These are phyloP conservation scores for Parasteatoda lunata DNA, from an alignment of 2,888 invertebrate genomes.

Conservation along the genomic window DNA sequence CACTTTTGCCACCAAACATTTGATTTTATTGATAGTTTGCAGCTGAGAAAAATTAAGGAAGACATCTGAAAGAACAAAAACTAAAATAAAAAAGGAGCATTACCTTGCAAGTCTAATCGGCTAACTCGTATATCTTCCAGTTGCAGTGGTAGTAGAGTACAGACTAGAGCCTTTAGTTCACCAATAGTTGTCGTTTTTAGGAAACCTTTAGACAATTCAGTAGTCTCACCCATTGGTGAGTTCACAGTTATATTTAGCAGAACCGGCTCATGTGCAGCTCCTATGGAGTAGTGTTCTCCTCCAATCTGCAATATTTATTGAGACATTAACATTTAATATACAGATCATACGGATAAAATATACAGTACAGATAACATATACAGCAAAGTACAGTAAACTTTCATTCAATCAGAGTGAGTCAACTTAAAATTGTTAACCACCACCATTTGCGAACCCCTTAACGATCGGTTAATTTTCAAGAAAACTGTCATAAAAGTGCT, in stretches of 20 bases:
- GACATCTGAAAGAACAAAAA: not conserved
- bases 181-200: slow-evolving; percentile 60
- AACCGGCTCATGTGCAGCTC: slow-evolving; percentile 61
- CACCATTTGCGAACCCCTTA: too few species aligned
- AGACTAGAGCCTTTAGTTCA: slow-evolving; percentile 51
- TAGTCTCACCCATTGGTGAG: slow-evolving; percentile 34
- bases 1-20: too few species aligned
- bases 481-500: too few species aligned
- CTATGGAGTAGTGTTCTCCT: slow-evolving; percentile 56
- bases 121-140: slow-evolving; percentile 53
- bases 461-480: too few species aligned
- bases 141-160: slow-evolving; percentile 29
- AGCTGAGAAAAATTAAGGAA: too few species aligned
- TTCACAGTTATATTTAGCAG: slow-evolving; percentile 44
- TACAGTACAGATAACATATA: not conserved
- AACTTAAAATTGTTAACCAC: too few species aligned
- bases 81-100: not conserved
- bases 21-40: too few species aligned
- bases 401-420: too few species aligned
- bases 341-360: not conserved
- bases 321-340: not conserved
- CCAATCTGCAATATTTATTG: slow-evolving; percentile 41
- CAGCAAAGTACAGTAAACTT: too few species aligned
- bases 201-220: slow-evolving; percentile 56
- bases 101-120: slow-evolving; percentile 60